Evolutionary conservation across 2,888 invertebrate species (phyloP), one percentile per base, ranked within the genome.

Genomic region (Thyatira batis): DNA sequence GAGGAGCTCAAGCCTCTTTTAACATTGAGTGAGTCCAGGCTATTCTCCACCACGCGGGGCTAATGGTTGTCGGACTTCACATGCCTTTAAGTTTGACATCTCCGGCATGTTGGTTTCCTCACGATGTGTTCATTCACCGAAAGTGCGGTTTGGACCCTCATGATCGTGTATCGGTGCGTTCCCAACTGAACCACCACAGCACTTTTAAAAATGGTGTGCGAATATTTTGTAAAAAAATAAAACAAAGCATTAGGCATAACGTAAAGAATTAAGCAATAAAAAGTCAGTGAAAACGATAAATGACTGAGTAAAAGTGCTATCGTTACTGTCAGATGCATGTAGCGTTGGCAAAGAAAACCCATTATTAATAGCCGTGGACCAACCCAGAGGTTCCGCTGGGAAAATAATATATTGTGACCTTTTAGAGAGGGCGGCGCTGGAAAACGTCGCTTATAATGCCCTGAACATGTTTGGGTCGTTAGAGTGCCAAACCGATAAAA

Each of bases 321-420:
- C 87, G 85, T 87, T 85, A 88, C 85, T 87, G 89, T 88, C 89
- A 88, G 82, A 79, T 77, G 82, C 88, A 87, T 79, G 80, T 77
- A 82, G 72, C 71, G 73, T 74, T 74, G 78, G 83, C 78, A 82
- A 85, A 84, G 83, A 83, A 84, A 80, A 76, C 70, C 80, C 75
- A 77, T 87, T 89, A 89, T 87, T 89, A 89, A 89, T 89, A 82
- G 85, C 82, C 65, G 61, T 63, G 69, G 77, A 71, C 75, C 78
- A 73, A 73, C 78, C 80, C 76, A 71, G 72, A 70, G 81, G 80
- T 71, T 78, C 77, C 82, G 69, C 66, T 64, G 72, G 74, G 78
- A 77, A 78, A 73, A 85, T 83, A 83, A 77, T 78, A 75, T 84
- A 85, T 83, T 66, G 78, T 73, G 80, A 82, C 82, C 81, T 80